phyloP scores from a whole-genome alignment of 53 echinoderm and acorn worm genomes.

The Apostichopus leukothele region DNA sequence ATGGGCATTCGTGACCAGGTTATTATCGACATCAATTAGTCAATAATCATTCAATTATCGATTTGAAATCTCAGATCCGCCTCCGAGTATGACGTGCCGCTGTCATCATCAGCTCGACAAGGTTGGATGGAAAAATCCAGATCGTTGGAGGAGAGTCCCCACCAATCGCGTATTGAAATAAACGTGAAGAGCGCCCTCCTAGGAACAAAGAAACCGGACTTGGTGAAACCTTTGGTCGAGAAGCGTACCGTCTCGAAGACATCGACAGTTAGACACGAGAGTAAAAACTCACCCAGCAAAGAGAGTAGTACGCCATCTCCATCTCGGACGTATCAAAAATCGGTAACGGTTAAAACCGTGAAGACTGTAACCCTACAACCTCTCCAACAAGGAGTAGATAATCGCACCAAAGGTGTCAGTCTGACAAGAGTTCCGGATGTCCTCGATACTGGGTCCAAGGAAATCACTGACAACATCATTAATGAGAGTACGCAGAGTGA shows the following conservation, averaged over 20 bases:
- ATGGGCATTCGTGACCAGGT: too few species aligned
- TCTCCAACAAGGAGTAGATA: neutral
- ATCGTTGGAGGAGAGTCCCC: slow-evolving; percentile 20
- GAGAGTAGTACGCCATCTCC: slow-evolving; percentile 11
- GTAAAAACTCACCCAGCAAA: slow-evolving; percentile 16
- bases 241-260: slow-evolving; percentile 26
- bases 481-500: neutral
- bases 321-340: slow-evolving; percentile 33
- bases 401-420: neutral
- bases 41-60: neutral
- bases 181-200: neutral
- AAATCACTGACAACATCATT: too few species aligned
- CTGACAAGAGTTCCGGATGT: neutral
- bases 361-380: slow-evolving; percentile 39
- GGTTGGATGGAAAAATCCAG: slow-evolving; percentile 3
- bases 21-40: too few species aligned
- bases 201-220: neutral
- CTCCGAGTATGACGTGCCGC: slow-evolving; percentile 33
- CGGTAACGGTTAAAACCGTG: slow-evolving; percentile 42
- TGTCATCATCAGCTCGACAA: slow-evolving; percentile 5
- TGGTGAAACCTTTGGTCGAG: slow-evolving; percentile 9
- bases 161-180: neutral
- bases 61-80: slow-evolving; percentile 10
- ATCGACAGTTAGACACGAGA: slow-evolving; percentile 39
- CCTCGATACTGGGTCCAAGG: neutral